Base-by-base conservation (phyloP, 2,888 invertebrate genomes). In the Colostygia pectinataria region DNA sequence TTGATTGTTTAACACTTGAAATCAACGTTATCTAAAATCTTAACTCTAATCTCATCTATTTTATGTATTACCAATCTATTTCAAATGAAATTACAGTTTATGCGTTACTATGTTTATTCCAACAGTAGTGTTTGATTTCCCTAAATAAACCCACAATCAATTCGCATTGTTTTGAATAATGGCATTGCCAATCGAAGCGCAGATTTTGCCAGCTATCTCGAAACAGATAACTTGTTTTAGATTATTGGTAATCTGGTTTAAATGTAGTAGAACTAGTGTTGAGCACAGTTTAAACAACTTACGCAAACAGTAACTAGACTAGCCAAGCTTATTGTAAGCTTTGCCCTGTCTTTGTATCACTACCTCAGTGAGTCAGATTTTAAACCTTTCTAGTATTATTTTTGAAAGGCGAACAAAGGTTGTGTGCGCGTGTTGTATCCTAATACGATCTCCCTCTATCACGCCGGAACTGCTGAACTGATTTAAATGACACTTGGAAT, bases 171-270 rank as follows among this genome's bases (percentile, higher is more conserved):
- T 45, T 43, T 50, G 45, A 49, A 49, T 53, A 49, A 45, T 45
- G 45, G 42, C 32, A 31, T 46, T 52, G 42, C 42, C 51, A 41
- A 44, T 39, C 40, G 40, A 47, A 45, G 44, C 53, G 39, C 41
- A 33, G 44, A 49, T 41, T 53, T 48, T 33, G 28, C 39, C 36
- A 40, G 24, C 39, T 44, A 48, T 44, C 33, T 37, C 41, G 10
- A 15, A 37, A 43, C 29, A 62, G 65, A 68, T 71, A 73, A 71
- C 69, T 71, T 68, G 67, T 65, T 71, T 74, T 71, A 72, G 66
- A 72, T 74, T 72, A 78, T 74, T 73, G 68, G 63, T 70, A 72
- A 71, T 74, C 66, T 65, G 47, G 59, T 61, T 59, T 52, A 55
- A 65, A 66, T 57, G 61, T 54, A 60, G 69, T 66, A 58, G 57